Evolutionary conservation across 2,113 vertebrate genomes (phyloP).

Genomic region (human (Homo sapiens)): DNA sequence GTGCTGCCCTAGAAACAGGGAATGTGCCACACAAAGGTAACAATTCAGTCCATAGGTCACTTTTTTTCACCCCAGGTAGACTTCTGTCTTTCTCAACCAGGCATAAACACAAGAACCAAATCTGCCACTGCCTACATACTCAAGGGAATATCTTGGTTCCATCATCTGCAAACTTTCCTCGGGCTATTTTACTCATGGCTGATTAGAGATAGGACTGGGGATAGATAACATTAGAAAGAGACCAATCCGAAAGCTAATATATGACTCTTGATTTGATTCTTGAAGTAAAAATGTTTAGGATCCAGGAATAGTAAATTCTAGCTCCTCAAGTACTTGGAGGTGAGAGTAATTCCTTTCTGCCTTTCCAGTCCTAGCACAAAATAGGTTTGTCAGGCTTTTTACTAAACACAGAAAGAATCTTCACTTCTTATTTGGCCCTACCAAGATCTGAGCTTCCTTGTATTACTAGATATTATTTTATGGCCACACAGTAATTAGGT

Average conservation of each 20-base stretch:
- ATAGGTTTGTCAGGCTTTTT: background rate
- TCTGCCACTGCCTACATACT: background rate
- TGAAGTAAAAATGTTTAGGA: background rate
- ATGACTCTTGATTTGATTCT: background rate
- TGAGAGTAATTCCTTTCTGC: background rate
- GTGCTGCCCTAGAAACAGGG: slow-evolving; percentile 44
- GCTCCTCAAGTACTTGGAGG: background rate
- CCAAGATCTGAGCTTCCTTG: background rate
- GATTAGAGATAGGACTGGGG: background rate
- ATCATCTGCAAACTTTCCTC: background rate
- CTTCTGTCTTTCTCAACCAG: slow-evolving; percentile 39
- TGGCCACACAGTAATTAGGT: background rate
- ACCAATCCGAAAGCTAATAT: background rate
- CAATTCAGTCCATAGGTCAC: slow-evolving; percentile 66
- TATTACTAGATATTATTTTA: background rate
- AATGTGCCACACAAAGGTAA: slow-evolving; percentile 69
- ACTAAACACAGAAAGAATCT: background rate
- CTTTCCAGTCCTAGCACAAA: background rate
- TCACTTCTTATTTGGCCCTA: background rate
- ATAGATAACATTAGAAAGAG: background rate
- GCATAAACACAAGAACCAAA: background rate
- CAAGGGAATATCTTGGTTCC: background rate
- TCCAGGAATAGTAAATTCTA: background rate
- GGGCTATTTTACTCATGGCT: background rate
- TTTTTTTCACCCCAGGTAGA: background rate